Conservation (phyloP, 1,140 invertebrate genomes). For the Andricus grossulariae region DNA sequence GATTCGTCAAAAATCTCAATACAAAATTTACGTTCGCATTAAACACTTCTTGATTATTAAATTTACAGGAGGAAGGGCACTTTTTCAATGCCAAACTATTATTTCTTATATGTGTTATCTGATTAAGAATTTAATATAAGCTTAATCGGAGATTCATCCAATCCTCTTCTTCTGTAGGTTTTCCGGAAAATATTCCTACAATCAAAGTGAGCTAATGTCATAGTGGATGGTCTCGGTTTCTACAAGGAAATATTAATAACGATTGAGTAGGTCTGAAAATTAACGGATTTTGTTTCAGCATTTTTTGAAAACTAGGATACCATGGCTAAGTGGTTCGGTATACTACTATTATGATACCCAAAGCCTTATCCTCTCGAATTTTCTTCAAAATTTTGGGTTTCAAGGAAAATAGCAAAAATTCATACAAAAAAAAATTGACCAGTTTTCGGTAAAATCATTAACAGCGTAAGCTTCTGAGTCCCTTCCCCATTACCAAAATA, state of each 20-base stretch:
- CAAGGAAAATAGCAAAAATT: conserved; percentile 54
- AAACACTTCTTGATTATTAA: conserved; percentile 36
- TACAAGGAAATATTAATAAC: no score
- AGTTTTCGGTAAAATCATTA: conserved; percentile 56
- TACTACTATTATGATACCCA: conserved; percentile 24
- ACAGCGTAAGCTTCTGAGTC: conserved; percentile 45
- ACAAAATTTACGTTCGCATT: conserved; percentile 8
- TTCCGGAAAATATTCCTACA: no score
- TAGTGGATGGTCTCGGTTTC: no score
- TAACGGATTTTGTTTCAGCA: no score
- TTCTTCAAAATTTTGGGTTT: conserved; percentile 44
- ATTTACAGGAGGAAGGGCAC: no score
- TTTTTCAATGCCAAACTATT: no score
- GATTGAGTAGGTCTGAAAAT: no score
- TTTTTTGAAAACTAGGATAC: background rate
- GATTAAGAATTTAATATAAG: no score
- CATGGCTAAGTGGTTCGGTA: conserved; percentile 23
- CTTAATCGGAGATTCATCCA: no score
- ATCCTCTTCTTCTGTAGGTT: no score
- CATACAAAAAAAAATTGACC: conserved; percentile 51
- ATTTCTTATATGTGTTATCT: no score
- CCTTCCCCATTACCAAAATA: conserved; percentile 51
- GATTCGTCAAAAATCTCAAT: conserved; percentile 32
- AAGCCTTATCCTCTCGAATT: conserved; percentile 42
- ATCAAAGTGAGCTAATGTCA: no score